Evolutionary conservation across 2,888 invertebrate species (phyloP).

Genomic region (Cartodere bifasciata): DNA sequence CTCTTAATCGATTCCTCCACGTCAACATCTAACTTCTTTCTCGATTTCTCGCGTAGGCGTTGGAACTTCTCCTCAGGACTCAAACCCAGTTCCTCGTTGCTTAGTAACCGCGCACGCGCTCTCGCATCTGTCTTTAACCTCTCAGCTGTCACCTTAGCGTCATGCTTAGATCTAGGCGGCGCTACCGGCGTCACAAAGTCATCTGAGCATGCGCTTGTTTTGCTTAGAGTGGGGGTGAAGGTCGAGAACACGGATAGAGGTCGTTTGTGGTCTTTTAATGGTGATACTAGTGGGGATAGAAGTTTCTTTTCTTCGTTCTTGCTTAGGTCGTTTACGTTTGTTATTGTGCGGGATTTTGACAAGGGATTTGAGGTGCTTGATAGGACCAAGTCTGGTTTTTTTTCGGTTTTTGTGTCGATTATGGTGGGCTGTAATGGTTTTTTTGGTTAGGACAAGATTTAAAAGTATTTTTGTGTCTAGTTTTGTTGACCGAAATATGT

Average conservation of each 20-base stretch:
- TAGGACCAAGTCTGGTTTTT: conserved; percentile 28
- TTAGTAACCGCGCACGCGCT: conserved; percentile 51
- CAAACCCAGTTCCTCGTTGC: conserved; percentile 61
- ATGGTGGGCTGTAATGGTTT: no score
- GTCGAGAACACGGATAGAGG: conserved; percentile 24
- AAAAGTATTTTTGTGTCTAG: no score
- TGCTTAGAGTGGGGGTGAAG: conserved; percentile 16
- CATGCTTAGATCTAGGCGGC: conserved; percentile 37
- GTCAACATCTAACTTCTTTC: conserved; percentile 19
- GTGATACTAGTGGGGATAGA: conserved; percentile 13
- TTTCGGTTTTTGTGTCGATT: no score
- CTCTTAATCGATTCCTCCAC: conserved; percentile 25
- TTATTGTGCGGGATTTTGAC: conserved; percentile 23
- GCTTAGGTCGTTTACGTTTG: conserved; percentile 8
- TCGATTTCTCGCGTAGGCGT: conserved; percentile 38
- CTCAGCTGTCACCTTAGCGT: conserved; percentile 39
- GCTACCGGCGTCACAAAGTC: conserved; percentile 40
- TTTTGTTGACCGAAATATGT: no score
- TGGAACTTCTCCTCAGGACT: conserved; percentile 54
- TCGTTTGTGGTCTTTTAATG: conserved; percentile 17
- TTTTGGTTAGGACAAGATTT: no score
- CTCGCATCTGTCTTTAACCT: conserved; percentile 47
- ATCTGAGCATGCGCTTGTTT: no score
- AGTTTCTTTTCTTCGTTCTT: not conserved
- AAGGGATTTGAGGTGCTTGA: conserved; percentile 22